These are phyloP conservation scores for Melinaea marsaeus DNA, from an alignment of 2,888 invertebrate species.

Conservation along the genomic window DNA sequence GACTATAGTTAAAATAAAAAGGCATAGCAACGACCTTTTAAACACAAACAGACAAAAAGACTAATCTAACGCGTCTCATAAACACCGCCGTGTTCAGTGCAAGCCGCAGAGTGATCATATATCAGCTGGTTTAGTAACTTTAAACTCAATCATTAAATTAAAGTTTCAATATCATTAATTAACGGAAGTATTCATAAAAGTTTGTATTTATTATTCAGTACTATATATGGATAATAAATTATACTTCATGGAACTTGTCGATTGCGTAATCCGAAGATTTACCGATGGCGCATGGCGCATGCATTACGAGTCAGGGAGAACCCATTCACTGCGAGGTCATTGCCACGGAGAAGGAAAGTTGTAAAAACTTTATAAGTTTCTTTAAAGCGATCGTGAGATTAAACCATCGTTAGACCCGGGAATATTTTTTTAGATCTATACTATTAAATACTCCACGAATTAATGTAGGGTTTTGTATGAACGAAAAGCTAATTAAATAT, in stretches of 20 bases:
- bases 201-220: too few species aligned
- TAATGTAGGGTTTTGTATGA: too few species aligned
- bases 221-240: not conserved
- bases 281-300: not conserved
- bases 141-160: not conserved
- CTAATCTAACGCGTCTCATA: too few species aligned
- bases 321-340: constrained; percentile 7
- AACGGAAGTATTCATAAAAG: not conserved
- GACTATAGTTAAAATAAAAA: too few species aligned
- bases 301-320: not conserved
- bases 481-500: too few species aligned
- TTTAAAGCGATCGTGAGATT: not conserved
- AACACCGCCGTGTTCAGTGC: too few species aligned
- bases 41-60: too few species aligned
- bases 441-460: too few species aligned
- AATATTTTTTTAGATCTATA: too few species aligned
- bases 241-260: not conserved
- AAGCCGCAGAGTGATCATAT: too few species aligned
- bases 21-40: too few species aligned
- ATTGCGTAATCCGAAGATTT: not conserved
- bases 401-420: not conserved
- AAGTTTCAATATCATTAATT: not conserved
- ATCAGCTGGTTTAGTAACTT: too few species aligned
- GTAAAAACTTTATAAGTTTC: not conserved
- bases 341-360: not conserved